A percentile compares a stretch with the other conserved stretches of the same genome.
Evolutionary conservation across 2,797 vertebrate genomes (phyloP).

Genomic region (Bucorvus abyssinicus): DNA sequence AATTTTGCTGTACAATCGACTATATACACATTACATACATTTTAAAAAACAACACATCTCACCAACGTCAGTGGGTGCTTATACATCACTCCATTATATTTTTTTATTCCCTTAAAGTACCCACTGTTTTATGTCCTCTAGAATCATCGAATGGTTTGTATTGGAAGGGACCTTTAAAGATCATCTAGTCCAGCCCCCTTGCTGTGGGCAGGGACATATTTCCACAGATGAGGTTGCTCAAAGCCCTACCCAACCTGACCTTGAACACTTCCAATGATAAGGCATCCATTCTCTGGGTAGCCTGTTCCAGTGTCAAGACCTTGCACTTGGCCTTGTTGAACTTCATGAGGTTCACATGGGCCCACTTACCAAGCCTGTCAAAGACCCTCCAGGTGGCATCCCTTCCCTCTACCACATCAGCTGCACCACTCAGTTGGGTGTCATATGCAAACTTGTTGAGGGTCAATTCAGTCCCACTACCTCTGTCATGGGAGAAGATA

Average conservation of each 20-base stretch:
- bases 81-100: not conserved
- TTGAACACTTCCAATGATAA: not conserved
- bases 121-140: not conserved
- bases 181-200: not conserved
- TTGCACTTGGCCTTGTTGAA: too few species aligned
- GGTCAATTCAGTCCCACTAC: not conserved
- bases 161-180: not conserved
- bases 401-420: not conserved
- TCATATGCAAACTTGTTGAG: not conserved
- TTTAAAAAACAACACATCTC: not conserved
- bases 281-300: not conserved
- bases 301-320: not conserved
- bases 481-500: not conserved
- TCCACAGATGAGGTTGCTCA: not conserved
- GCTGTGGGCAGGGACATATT: not conserved
- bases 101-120: not conserved
- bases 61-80: not conserved
- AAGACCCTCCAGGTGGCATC: not conserved
- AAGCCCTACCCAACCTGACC: not conserved
- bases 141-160: not conserved
- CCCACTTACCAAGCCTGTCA: too few species aligned
- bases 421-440: not conserved
- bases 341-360: too few species aligned
- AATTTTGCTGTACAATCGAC: not conserved
- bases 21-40: not conserved